phyloP scores from a whole-genome alignment of 2,888 invertebrate genomes.

The Ditula angustiorana region DNA sequence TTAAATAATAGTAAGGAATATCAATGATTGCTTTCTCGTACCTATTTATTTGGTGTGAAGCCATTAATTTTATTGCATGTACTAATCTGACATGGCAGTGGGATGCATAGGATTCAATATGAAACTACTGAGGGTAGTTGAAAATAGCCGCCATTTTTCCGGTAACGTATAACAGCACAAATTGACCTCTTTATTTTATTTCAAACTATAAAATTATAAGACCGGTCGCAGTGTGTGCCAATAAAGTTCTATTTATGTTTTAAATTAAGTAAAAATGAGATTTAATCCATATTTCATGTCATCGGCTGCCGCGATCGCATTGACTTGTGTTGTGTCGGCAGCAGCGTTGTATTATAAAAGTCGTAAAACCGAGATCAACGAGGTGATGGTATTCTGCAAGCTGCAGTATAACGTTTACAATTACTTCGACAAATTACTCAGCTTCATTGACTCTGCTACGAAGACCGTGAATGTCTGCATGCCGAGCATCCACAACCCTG shows the following conservation, averaged over 20 bases:
- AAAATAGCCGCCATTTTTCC: conserved; percentile 41
- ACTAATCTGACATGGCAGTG: background rate
- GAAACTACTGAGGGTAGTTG: conserved; percentile 60
- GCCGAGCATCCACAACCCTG: conserved; percentile 80
- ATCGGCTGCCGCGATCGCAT: conserved; percentile 71
- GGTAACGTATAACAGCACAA: conserved; percentile 50
- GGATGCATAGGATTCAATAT: background rate
- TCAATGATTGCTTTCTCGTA: too few species aligned
- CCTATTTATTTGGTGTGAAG: too few species aligned
- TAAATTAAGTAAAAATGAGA: conserved; percentile 76
- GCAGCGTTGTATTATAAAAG: conserved; percentile 76
- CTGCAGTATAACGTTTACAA: conserved; percentile 76
- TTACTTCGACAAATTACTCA: conserved; percentile 77
- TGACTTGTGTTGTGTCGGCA: conserved; percentile 75
- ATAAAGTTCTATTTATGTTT: conserved; percentile 64
- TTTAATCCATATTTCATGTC: conserved; percentile 69
- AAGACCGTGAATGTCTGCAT: conserved; percentile 74
- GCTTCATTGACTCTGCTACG: conserved; percentile 74
- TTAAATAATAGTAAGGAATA: too few species aligned
- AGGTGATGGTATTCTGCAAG: conserved; percentile 83
- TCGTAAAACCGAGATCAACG: conserved; percentile 70
- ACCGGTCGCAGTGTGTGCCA: conserved; percentile 57
- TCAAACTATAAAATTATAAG: conserved; percentile 65
- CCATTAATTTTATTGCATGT: background rate
- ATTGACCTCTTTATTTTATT: conserved; percentile 71